phyloP scores from a whole-genome alignment of 2,888 invertebrate genomes.

The Caenorhabditis japonica region DNA sequence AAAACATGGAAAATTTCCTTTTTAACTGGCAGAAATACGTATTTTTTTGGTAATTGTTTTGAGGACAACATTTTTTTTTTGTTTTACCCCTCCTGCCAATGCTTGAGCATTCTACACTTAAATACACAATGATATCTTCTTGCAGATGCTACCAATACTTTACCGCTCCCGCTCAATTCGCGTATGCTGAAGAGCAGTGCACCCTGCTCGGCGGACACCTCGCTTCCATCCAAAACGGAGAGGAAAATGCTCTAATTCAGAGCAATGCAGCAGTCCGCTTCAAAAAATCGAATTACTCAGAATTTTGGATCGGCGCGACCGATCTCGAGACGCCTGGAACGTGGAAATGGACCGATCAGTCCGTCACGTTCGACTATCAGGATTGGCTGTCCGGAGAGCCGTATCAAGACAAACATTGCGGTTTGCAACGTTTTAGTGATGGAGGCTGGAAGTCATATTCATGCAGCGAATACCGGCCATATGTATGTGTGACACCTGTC shows the following conservation, averaged over 20 bases:
- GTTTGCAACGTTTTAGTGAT: conserved; percentile 25
- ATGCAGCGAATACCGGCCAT: conserved; percentile 42
- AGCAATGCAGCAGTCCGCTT: conserved; percentile 32
- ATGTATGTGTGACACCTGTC: conserved; percentile 47
- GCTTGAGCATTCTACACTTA: too few species aligned
- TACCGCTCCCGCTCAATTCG: conserved; percentile 50
- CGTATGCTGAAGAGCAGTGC: conserved; percentile 52
- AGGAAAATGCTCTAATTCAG: conserved; percentile 38
- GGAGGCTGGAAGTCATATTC: conserved; percentile 42
- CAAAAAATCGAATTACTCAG: conserved; percentile 45
- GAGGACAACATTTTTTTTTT: too few species aligned
- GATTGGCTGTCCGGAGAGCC: conserved; percentile 43
- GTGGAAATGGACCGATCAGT: conserved; percentile 52
- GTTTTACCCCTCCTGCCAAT: too few species aligned
- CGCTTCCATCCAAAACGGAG: conserved; percentile 44
- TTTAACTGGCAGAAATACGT: too few species aligned
- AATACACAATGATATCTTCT: too few species aligned
- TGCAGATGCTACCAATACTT: conserved; percentile 55
- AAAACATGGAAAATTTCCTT: too few species aligned
- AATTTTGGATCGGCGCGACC: conserved; percentile 53
- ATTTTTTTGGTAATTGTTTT: too few species aligned
- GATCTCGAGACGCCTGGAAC: conserved; percentile 39
- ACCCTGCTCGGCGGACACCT: conserved; percentile 41
- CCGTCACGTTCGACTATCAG: conserved; percentile 19
- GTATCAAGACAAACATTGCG: conserved; percentile 37